Percentiles rank a stretch among this genome's conserved stretches.
These are phyloP conservation scores for Chaetodon trifasciatus DNA, from an alignment of 2,797 vertebrate species.

Conservation along the genomic window DNA sequence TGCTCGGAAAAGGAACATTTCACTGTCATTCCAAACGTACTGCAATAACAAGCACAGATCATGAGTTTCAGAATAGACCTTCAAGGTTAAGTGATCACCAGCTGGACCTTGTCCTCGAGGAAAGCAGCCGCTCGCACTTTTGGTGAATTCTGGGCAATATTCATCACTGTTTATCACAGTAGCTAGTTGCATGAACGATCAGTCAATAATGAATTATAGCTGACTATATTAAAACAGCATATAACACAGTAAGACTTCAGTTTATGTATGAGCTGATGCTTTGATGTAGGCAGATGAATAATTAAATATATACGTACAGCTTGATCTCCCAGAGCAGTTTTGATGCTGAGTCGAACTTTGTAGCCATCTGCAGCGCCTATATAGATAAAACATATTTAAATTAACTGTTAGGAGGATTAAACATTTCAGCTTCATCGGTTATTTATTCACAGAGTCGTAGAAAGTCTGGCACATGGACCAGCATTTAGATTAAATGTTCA, in stretches of 20 bases:
- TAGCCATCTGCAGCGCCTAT: conserved; percentile 81
- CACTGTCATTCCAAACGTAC: conserved; percentile 92
- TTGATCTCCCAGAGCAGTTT: conserved; percentile 90
- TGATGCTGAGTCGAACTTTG: conserved; percentile 95
- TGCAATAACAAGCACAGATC: conserved; percentile 73
- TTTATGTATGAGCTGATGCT: conserved; percentile 11
- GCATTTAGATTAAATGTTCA: not conserved
- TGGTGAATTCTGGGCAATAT: not conserved
- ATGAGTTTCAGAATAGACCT: not conserved
- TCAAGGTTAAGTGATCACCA: conserved; percentile 21
- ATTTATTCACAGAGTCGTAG: not conserved
- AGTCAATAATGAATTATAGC: not conserved
- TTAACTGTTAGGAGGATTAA: not conserved
- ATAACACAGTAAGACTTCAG: not conserved
- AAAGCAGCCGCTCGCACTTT: not conserved
- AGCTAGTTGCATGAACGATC: not conserved
- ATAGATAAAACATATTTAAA: conserved; percentile 36
- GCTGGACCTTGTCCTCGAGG: conserved; percentile 27
- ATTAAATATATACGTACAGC: conserved; percentile 88
- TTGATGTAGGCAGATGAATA: conserved; percentile 15
- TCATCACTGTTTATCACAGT: not conserved
- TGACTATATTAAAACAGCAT: not conserved
- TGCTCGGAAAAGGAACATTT: conserved; percentile 93
- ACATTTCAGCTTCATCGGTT: not conserved
- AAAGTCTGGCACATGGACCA: not conserved